These are phyloP conservation scores for Dolichotis patagonum DNA, from an alignment of 2,113 vertebrate genomes.

Conservation along the genomic window DNA sequence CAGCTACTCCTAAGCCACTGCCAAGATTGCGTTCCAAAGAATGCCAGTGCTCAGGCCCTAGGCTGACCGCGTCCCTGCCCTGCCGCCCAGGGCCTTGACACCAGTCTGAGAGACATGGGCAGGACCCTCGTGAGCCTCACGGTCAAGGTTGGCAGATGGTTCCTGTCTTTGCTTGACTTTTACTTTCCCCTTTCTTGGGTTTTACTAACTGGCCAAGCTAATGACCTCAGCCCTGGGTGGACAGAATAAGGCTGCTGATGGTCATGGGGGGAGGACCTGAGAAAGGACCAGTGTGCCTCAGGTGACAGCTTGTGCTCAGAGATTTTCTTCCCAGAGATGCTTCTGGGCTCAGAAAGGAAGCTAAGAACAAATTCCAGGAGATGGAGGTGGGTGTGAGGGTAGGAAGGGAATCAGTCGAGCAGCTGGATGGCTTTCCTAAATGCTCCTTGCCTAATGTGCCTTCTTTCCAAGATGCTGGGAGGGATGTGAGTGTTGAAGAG, in stretches of 20 bases:
- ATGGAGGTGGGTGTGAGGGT: not conserved
- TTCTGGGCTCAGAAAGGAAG: not conserved
- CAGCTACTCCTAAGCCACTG: not conserved
- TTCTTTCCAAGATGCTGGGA: not conserved
- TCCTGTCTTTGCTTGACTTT: conserved; percentile 33
- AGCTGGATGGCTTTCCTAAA: not conserved
- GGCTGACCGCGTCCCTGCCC: not conserved
- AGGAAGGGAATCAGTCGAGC: not conserved
- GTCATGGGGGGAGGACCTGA: not conserved
- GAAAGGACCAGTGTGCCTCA: not conserved
- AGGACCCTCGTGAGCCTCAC: conserved; percentile 24
- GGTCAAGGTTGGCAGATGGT: conserved; percentile 26
- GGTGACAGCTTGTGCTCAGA: not conserved
- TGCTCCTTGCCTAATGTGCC: not conserved
- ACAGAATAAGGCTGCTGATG: not conserved
- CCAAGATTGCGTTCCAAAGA: not conserved
- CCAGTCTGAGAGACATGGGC: conserved; percentile 18
- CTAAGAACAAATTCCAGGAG: not conserved
- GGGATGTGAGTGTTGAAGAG: not conserved
- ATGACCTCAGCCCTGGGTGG: conserved; percentile 35
- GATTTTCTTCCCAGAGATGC: not conserved
- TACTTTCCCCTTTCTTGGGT: not conserved
- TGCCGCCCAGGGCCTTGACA: not conserved
- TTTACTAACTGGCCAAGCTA: conserved; percentile 52
- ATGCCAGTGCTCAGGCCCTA: fast-evolving